phyloP scores from a whole-genome alignment of 2,888 invertebrate species.

The Hofmannophila pseudospretella region DNA sequence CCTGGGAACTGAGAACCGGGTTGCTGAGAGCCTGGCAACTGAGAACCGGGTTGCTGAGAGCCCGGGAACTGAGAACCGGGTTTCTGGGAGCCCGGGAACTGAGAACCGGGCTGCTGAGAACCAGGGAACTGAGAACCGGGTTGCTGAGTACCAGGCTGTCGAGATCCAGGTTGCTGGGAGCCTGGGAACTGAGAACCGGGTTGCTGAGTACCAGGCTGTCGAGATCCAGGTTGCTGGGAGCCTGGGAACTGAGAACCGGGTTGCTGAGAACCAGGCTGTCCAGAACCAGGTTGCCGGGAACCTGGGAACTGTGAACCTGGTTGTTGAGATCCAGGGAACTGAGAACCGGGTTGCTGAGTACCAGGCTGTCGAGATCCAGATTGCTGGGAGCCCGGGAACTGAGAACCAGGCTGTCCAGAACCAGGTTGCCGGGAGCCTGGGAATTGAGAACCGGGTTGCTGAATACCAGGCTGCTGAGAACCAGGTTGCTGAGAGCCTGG shows the following conservation, averaged over 20 bases:
- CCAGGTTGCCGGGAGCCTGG: background rate
- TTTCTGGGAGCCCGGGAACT: constrained; percentile 21
- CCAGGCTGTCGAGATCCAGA: constrained; percentile 7
- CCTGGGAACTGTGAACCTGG: constrained; percentile 42
- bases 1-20: too few relatives aligned
- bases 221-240: constrained; percentile 1
- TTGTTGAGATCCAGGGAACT: background rate
- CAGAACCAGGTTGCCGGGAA: constrained; percentile 62
- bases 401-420: background rate
- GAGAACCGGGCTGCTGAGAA: too few relatives aligned
- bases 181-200: constrained; percentile 6
- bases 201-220: too few relatives aligned
- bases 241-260: constrained; percentile 4
- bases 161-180: too few relatives aligned
- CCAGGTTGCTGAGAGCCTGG: too few relatives aligned
- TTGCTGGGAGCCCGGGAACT: constrained; percentile 2
- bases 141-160: too few relatives aligned
- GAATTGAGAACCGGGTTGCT: constrained; percentile 6
- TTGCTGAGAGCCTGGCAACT: too few relatives aligned
- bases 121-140: too few relatives aligned
- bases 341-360: background rate
- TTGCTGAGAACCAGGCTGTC: too few relatives aligned
- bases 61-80: too few relatives aligned
- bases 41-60: too few relatives aligned
- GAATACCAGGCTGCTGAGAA: constrained; percentile 11